These are phyloP conservation scores for Bos taurus DNA, from an alignment of 2,113 vertebrate species.

Conservation along the genomic window DNA sequence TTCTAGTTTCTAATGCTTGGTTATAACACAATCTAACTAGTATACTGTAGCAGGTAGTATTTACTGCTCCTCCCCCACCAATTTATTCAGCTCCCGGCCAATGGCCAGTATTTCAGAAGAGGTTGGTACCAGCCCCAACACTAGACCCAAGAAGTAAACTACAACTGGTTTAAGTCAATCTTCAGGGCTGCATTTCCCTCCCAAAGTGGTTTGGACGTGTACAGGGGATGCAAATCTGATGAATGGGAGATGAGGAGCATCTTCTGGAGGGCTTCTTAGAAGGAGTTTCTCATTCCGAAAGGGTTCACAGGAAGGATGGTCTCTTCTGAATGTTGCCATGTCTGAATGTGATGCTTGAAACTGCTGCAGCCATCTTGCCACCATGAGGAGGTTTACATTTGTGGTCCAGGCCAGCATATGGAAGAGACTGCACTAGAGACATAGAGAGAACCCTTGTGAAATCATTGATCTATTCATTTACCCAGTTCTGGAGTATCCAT, in stretches of 20 bases:
- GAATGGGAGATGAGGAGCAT: neutral
- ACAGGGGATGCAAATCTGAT: neutral
- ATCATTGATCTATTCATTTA: neutral
- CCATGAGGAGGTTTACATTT: neutral
- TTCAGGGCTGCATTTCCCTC: neutral
- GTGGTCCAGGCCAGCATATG: neutral
- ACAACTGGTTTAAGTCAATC: neutral
- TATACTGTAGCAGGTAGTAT: neutral
- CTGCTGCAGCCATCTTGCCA: neutral
- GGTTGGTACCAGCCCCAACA: neutral
- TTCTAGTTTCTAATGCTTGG: neutral
- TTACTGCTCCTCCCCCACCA: neutral
- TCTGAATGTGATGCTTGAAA: neutral
- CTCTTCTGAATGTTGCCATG: neutral
- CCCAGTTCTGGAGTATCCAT: neutral
- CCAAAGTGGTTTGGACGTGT: neutral
- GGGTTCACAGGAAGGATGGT: neutral
- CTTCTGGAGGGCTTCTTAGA: neutral
- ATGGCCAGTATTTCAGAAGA: neutral
- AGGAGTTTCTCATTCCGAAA: neutral
- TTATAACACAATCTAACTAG: neutral
- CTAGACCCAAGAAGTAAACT: neutral
- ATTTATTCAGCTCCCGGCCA: neutral
- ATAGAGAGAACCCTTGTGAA: neutral
- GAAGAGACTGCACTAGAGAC: neutral